Base-by-base conservation (phyloP, 2,888 invertebrate species). In the Rhagium mordax region DNA sequence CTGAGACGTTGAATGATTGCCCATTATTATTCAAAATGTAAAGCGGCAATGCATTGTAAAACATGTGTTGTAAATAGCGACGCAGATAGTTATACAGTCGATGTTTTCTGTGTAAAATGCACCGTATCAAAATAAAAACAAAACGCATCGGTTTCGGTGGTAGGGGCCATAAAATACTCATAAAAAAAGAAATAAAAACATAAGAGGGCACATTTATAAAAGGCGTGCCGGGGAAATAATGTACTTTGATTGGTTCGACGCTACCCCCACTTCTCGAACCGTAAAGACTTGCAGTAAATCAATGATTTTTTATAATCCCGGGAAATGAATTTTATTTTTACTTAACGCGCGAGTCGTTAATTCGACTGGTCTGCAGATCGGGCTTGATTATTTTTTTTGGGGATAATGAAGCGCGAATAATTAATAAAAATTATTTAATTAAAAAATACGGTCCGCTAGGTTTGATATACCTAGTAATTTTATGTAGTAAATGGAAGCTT, bases 161-260 rank as follows among this genome's bases (percentile, higher is more conserved):
- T 76, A 77, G 77, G 78, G 78, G 72, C 74, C 70, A 80, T 81
- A 82, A 81, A 82, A 80, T 78, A 60, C 80, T 76, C 80, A 84
- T 83, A 84, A 84, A 84, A n/a, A 84, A 83, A 80, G 83, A 83
- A 83, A 84, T 83, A 84, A 84, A 84, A 83, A 82, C 83, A 81
- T 83, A 84, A 84, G 84, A 83, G 83, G 80, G 82, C 81, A 81
- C 81, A 83, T 84, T 83, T 82, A 83, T 81, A 71, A 81, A 80
- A 82, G 83, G 83, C 83, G 83, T 80, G 81, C 76, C 81, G 74
- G 70, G 78, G 72, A 75, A 79, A 80, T 80, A 79, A 82, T 81
- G 80, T 81, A 79, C 78, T 82, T 82, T 81, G 81, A 83, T 83
- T 82, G 83, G 83, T 81, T 80, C 78, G 76, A 13, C 66, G 57